phyloP scores from a whole-genome alignment of 1,140 invertebrate species.

The Megathymus violae region DNA sequence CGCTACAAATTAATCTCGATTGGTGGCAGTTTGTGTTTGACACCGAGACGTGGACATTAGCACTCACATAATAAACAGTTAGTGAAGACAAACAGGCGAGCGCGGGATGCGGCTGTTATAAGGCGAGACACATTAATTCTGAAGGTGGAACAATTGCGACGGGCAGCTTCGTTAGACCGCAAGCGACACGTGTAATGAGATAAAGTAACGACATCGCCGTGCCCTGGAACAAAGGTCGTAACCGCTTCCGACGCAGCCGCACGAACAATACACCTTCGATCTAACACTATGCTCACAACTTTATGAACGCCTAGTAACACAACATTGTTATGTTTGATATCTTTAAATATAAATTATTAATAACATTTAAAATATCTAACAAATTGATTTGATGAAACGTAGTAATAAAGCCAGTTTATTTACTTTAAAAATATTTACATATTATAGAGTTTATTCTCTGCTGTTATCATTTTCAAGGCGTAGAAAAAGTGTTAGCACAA shows the following conservation, averaged over 20 bases:
- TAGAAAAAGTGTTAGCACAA: no score
- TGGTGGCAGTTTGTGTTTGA: not conserved
- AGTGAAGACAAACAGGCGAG: slow-evolving; percentile 19
- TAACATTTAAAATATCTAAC: no score
- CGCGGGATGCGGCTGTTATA: slow-evolving; percentile 48
- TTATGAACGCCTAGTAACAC: not conserved
- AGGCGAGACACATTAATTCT: slow-evolving; percentile 63
- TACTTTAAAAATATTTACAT: no score
- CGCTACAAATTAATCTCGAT: not conserved
- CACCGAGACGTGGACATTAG: not conserved
- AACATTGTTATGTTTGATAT: not conserved
- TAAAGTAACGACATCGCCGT: slow-evolving; percentile 58
- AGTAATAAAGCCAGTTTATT: no score
- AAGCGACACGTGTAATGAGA: slow-evolving; percentile 67
- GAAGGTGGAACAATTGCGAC: slow-evolving; percentile 60
- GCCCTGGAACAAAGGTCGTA: slow-evolving; percentile 65
- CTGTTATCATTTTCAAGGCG: no score
- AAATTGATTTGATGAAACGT: no score
- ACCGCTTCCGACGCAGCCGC: slow-evolving; percentile 47
- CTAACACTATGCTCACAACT: slow-evolving; percentile 29
- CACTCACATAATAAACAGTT: not conserved
- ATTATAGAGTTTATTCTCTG: no score
- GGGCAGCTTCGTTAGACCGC: slow-evolving; percentile 58
- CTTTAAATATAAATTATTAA: not conserved
- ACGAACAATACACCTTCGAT: slow-evolving; percentile 51